Base-by-base conservation (phyloP, 2,113 vertebrate species). In the Prunella fulvescens region DNA sequence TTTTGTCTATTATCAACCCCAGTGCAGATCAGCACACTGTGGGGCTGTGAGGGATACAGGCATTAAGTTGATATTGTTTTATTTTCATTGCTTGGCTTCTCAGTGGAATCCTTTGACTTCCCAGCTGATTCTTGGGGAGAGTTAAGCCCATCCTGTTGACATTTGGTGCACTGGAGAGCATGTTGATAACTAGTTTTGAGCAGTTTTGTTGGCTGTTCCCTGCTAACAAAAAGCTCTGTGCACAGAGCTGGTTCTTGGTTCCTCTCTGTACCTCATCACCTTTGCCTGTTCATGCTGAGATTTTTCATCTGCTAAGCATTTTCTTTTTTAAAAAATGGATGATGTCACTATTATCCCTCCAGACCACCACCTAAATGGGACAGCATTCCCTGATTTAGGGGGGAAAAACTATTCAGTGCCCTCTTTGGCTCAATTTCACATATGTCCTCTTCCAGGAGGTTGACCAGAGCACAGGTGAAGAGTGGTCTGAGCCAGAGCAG, bases 341-440 rank as follows among this genome's bases (percentile, higher is more conserved):
- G 7, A 39, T n/a, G 6, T 29, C 50, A 14, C 35, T 50, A 5
- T 57, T 69, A 61, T 40, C 24, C 54, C 62, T 58, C 47, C 44
- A 26, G 12, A 44, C 5, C 25, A 72, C 13, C n/a, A n/a, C 19
- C 11, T 19, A 61, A 56, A 61, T 9, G 19, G 26, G n/a, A 53
- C 60, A 74, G 10, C 3, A 48, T 14, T 62, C 22, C 19, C 29
- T 35, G 42, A 19, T 14, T 58, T 62, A 5, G 8, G 4, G 14
- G 11, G 14, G 1, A 5, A 16, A n/a, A 90, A 12, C 16, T 12
- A 6, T n/a, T 66, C 24, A 65, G 9, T 22, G 29, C 2, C 9
- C 16, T 47, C 60, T 71, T 33, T 24, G 8, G 12, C 35, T 90
- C n/a, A n/a, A 0, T 25, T 72, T 28, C 29, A 40, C 1, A 0